Conservation (phyloP, 1,140 invertebrate genomes). For the Bombus superbus region DNA sequence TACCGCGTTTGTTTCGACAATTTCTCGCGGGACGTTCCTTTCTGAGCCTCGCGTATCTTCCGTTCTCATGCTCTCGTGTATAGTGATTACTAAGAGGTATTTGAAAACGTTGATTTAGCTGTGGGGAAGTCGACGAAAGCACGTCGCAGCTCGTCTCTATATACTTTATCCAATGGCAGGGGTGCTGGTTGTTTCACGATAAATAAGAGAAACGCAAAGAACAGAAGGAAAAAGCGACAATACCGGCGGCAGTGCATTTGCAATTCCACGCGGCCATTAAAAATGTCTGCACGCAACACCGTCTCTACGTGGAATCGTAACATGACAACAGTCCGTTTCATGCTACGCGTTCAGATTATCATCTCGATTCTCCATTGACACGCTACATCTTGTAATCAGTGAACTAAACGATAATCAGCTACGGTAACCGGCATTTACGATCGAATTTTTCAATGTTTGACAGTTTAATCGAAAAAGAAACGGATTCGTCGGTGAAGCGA, state of each 20-base stretch:
- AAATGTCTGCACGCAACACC: constrained; percentile 56
- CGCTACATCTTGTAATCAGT: constrained; percentile 25
- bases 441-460: background rate
- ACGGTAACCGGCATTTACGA: background rate
- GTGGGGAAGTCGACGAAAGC: background rate
- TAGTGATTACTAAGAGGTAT: background rate
- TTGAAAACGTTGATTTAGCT: constrained; percentile 8
- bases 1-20: background rate
- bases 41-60: background rate
- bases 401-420: background rate
- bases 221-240: background rate
- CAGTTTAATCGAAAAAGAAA: no score
- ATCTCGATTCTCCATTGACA: constrained; percentile 49
- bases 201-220: background rate
- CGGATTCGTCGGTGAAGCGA: no score
- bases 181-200: constrained; percentile 14
- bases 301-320: constrained; percentile 28
- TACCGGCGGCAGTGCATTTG: constrained; percentile 47
- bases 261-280: constrained; percentile 62
- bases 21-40: background rate
- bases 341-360: constrained; percentile 18
- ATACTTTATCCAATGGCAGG: background rate
- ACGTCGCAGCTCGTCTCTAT: no score
- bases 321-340: constrained; percentile 32
- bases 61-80: background rate